phyloP scores from a whole-genome alignment of 2,797 vertebrate species.

The Coreius guichenoti region DNA sequence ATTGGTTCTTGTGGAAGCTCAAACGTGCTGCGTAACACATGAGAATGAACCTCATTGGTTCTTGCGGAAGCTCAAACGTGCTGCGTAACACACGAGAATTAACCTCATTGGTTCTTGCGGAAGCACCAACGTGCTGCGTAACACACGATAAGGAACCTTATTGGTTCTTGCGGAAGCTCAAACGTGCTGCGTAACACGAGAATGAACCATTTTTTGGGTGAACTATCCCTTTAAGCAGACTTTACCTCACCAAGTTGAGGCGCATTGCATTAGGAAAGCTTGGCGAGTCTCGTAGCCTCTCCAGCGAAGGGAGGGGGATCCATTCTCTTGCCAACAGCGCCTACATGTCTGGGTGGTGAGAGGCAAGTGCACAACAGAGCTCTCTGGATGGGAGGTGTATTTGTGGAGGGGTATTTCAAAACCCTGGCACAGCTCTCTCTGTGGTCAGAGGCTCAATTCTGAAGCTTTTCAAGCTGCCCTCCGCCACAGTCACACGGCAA shows the following conservation, averaged over 20 bases:
- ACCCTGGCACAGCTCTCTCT: slow-evolving; percentile 56
- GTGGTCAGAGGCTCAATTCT: slow-evolving; percentile 61
- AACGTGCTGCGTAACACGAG: too few species aligned
- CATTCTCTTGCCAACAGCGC: slow-evolving; percentile 58
- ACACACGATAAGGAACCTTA: too few species aligned
- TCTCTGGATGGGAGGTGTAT: slow-evolving; percentile 50
- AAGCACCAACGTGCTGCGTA: too few species aligned
- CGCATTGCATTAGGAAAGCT: slow-evolving; percentile 51
- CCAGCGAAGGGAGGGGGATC: slow-evolving; percentile 37
- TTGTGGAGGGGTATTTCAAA: slow-evolving; percentile 62
- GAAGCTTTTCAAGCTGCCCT: slow-evolving; percentile 51
- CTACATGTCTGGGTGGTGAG: slow-evolving; percentile 59
- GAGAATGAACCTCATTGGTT: too few species aligned
- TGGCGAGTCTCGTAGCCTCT: slow-evolving; percentile 32
- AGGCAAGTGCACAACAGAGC: slow-evolving; percentile 51
- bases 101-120: too few species aligned
- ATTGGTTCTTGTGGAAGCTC: too few species aligned
- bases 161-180: too few species aligned
- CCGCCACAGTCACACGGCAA: slow-evolving; percentile 43
- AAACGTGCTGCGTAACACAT: too few species aligned
- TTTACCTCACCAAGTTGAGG: slow-evolving; percentile 43
- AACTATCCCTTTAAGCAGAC: slow-evolving; percentile 31
- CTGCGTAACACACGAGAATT: too few species aligned
- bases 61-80: too few species aligned
- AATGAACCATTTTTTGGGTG: too few species aligned